Evolutionary conservation across 2,113 vertebrate genomes (phyloP).

Genomic region (Phaethon lepturus): DNA sequence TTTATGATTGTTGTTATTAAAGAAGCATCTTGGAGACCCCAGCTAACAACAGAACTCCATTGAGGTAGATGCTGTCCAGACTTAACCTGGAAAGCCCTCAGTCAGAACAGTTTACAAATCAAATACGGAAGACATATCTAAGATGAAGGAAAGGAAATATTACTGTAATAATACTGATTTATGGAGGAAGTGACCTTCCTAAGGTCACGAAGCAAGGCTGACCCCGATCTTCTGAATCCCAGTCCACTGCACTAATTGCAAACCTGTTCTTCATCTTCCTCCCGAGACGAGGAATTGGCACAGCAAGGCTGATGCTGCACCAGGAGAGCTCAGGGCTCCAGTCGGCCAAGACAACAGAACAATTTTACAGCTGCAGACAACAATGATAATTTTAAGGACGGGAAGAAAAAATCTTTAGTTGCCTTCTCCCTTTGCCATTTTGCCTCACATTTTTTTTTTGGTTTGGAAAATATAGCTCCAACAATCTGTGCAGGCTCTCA

Average conservation of each 20-base stretch:
- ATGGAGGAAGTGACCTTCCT: slow-evolving; percentile 32
- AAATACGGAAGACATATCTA: slow-evolving; percentile 15
- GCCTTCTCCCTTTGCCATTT: neutral
- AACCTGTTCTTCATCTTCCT: slow-evolving; percentile 2
- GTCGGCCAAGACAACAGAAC: neutral
- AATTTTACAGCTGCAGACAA: neutral
- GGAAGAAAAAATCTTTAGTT: neutral
- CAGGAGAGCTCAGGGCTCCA: neutral
- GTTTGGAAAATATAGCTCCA: neutral
- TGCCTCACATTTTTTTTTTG: neutral
- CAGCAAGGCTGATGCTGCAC: neutral
- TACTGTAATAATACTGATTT: slow-evolving; percentile 54
- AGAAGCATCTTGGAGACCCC: neutral
- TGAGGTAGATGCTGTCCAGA: slow-evolving; percentile 35
- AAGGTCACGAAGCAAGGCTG: slow-evolving; percentile 31
- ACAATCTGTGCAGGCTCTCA: neutral
- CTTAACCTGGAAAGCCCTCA: slow-evolving; percentile 8
- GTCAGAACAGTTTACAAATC: slow-evolving; percentile 62
- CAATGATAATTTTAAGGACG: neutral
- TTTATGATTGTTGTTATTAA: slow-evolving; percentile 25
- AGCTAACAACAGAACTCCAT: neutral
- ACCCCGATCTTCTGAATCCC: neutral
- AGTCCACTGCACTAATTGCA: neutral
- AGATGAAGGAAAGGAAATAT: slow-evolving; percentile 50
- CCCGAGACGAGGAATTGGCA: neutral